These are phyloP conservation scores for Amphilophus citrinellus DNA, from an alignment of 2,113 vertebrate species.

Conservation along the genomic window DNA sequence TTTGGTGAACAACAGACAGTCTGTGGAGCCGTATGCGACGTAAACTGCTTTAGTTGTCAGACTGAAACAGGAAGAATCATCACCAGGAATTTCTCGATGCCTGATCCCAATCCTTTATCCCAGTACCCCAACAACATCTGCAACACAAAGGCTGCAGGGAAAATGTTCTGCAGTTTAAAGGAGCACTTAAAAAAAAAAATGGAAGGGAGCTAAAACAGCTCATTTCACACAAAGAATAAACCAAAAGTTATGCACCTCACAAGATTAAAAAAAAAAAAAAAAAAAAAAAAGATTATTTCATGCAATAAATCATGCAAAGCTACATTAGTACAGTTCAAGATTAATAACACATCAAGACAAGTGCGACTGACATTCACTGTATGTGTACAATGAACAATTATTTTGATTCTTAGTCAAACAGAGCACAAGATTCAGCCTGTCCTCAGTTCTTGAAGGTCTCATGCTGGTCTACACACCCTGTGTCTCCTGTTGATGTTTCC, in stretches of 20 bases:
- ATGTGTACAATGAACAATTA: neutral
- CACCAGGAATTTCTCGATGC: too few relatives aligned
- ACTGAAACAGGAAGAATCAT: too few relatives aligned
- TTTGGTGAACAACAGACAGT: too few relatives aligned
- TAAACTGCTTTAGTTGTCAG: too few relatives aligned
- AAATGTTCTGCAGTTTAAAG: too few relatives aligned
- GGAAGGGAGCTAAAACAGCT: neutral
- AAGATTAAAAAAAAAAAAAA: neutral
- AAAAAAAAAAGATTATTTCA: neutral
- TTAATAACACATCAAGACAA: neutral
- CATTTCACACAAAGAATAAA: neutral
- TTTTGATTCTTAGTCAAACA: neutral
- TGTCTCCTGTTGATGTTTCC: neutral
- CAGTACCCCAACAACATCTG: too few relatives aligned
- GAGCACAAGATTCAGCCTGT: neutral
- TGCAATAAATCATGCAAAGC: neutral
- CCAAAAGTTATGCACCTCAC: neutral
- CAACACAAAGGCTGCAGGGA: too few relatives aligned
- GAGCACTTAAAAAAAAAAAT: too few relatives aligned
- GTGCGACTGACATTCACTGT: neutral
- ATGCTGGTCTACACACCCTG: neutral
- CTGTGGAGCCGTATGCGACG: too few relatives aligned
- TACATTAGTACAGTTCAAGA: neutral
- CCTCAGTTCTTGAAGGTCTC: neutral
- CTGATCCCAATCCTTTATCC: too few relatives aligned